A percentile compares a stretch with the other conserved stretches of the same genome.
phyloP scores from a whole-genome alignment of 2,797 vertebrate genomes.

The Poeciliopsis turneri region DNA sequence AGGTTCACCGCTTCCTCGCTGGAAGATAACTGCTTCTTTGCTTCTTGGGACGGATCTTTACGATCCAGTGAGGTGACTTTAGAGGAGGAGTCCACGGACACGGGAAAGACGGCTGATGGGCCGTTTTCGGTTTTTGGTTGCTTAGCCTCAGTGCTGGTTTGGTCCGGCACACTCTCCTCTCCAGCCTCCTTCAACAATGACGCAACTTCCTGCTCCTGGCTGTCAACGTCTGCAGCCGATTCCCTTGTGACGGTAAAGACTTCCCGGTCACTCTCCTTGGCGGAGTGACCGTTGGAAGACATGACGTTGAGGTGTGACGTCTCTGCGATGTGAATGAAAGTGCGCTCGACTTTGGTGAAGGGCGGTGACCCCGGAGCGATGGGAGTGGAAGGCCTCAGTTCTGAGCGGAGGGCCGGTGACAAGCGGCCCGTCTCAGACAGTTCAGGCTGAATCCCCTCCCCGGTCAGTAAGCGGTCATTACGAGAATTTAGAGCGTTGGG shows the following conservation, averaged over 20 bases:
- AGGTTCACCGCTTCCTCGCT: slow-evolving; percentile 45
- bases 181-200: slow-evolving; percentile 9
- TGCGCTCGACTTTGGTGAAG: slow-evolving; percentile 97
- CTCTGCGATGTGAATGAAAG: slow-evolving; percentile 96
- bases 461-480: slow-evolving; percentile 83
- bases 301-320: slow-evolving; percentile 95
- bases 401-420: slow-evolving; percentile 89
- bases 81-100: slow-evolving; percentile 45
- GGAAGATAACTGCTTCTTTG: slow-evolving; percentile 25
- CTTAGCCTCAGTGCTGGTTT: slow-evolving; percentile 31
- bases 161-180: slow-evolving; percentile 23
- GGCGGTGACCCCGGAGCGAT: slow-evolving; percentile 86
- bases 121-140: slow-evolving; percentile 44
- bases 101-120: slow-evolving; percentile 12
- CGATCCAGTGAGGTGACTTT: slow-evolving; percentile 43
- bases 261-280: slow-evolving; percentile 72
- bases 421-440: slow-evolving; percentile 83
- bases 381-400: slow-evolving; percentile 82
- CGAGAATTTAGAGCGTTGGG: slow-evolving; percentile 83
- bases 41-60: slow-evolving; percentile 27
- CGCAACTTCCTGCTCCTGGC: slow-evolving; percentile 49
- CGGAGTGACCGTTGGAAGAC: slow-evolving; percentile 81
- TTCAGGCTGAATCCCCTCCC: slow-evolving; percentile 73
- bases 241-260: slow-evolving; percentile 75
- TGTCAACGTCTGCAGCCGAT: slow-evolving; percentile 65